These are phyloP conservation scores for Diadumene lineata DNA, from an alignment of 92 coral and sea anemone genomes.

Conservation along the genomic window DNA sequence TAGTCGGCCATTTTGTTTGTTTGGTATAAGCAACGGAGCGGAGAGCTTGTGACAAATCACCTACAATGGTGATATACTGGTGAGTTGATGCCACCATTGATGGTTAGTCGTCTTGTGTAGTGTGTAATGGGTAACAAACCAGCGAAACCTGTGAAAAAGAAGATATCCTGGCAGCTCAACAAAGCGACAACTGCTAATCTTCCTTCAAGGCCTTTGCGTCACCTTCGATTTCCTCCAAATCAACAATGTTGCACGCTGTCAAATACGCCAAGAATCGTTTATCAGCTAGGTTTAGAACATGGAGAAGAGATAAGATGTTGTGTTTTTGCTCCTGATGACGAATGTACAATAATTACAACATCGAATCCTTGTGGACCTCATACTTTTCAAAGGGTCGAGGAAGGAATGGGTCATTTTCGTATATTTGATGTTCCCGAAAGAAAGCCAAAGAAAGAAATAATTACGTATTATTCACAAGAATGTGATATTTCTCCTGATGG, in stretches of 20 bases:
- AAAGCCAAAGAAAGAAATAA: constrained; percentile 68
- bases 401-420: constrained; percentile 80
- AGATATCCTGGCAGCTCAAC: constrained; percentile 36
- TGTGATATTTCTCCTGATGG: constrained; percentile 90
- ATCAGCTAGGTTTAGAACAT: constrained; percentile 54
- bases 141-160: constrained; percentile 65
- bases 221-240: constrained; percentile 53
- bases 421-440: constrained; percentile 67
- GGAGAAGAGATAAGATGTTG: constrained; percentile 76
- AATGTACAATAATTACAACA: constrained; percentile 64
- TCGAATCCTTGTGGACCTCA: constrained; percentile 68
- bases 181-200: constrained; percentile 53
- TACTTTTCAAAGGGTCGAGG: constrained; percentile 42
- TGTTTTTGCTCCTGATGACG: constrained; percentile 84
- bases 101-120: background rate
- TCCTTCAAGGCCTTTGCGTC: constrained; percentile 67
- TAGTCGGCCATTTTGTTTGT: constrained; percentile 51
- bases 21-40: constrained; percentile 2
- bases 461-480: constrained; percentile 80
- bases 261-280: constrained; percentile 67
- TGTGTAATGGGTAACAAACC: constrained; percentile 68
- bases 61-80: constrained; percentile 13
- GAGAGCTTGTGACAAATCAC: background rate
- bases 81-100: background rate
- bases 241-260: constrained; percentile 42